Evolutionary conservation across 2,888 invertebrate species (phyloP).

Genomic region (Heliconius ethilla): DNA sequence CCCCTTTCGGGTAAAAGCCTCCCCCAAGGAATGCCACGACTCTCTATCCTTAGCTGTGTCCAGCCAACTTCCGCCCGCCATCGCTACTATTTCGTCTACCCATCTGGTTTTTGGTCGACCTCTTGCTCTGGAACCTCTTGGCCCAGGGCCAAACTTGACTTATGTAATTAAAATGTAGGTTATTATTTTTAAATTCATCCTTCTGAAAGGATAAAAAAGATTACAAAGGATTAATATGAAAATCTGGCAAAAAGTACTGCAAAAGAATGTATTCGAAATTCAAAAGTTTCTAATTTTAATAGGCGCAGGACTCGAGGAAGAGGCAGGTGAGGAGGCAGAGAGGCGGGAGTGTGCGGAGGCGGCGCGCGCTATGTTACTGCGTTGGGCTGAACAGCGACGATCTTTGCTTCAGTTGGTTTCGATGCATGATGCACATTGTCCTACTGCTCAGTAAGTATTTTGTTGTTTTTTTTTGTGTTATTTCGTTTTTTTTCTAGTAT

Average conservation of each 20-base stretch:
- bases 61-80: no score
- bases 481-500: no score
- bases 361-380: constrained; percentile 49
- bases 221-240: not conserved
- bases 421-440: constrained; percentile 52
- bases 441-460: constrained; percentile 53
- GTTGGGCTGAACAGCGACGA: constrained; percentile 59
- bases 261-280: not conserved
- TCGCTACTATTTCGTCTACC: no score
- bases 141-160: no score
- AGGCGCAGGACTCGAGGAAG: constrained; percentile 45
- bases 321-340: constrained; percentile 34
- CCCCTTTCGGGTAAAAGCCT: no score
- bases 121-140: no score
- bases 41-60: no score
- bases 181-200: no score
- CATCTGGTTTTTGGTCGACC: no score
- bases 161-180: no score
- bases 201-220: not conserved
- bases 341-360: constrained; percentile 41
- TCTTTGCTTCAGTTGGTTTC: constrained; percentile 62
- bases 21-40: no score
- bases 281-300: not conserved
- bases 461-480: no score
- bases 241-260: not conserved